Conservation (phyloP, 2,113 vertebrate genomes). For the Lontra canadensis region DNA sequence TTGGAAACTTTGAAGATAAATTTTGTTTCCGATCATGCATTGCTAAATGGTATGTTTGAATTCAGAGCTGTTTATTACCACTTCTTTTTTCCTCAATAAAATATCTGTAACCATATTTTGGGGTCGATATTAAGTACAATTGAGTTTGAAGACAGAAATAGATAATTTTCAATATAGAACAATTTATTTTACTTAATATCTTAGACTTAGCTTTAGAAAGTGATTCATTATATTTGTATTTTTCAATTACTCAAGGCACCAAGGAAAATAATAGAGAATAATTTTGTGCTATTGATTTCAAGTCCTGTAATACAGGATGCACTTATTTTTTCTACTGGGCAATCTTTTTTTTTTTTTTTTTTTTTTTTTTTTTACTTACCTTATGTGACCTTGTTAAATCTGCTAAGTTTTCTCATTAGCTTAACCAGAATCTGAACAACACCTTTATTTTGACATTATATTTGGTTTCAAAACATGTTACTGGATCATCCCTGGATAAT, state of each 20-base stretch:
- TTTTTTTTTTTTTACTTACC: not conserved
- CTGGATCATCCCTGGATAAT: not conserved
- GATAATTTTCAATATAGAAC: not conserved
- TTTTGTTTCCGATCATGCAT: conserved; percentile 16
- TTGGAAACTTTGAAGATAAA: conserved; percentile 16
- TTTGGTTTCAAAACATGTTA: not conserved
- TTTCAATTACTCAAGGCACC: not conserved
- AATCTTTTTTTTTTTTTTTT: not conserved
- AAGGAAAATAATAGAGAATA: not conserved
- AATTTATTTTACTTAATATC: conserved; percentile 30
- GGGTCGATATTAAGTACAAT: not conserved
- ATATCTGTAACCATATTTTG: not conserved
- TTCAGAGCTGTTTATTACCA: conserved; percentile 15
- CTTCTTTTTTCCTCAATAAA: not conserved
- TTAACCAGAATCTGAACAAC: not conserved
- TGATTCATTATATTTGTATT: conserved; percentile 11
- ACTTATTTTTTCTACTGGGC: not conserved
- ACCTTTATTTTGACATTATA: conserved; percentile 3
- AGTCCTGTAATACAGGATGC: not conserved
- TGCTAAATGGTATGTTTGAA: conserved; percentile 21
- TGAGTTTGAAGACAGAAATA: not conserved
- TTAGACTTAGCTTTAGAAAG: conserved; percentile 46
- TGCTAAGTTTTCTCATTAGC: not conserved
- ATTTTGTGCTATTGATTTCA: not conserved
- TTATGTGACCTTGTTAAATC: not conserved